These are phyloP conservation scores for Xestia sexstrigata DNA, from an alignment of 2,888 invertebrate genomes.

Conservation along the genomic window DNA sequence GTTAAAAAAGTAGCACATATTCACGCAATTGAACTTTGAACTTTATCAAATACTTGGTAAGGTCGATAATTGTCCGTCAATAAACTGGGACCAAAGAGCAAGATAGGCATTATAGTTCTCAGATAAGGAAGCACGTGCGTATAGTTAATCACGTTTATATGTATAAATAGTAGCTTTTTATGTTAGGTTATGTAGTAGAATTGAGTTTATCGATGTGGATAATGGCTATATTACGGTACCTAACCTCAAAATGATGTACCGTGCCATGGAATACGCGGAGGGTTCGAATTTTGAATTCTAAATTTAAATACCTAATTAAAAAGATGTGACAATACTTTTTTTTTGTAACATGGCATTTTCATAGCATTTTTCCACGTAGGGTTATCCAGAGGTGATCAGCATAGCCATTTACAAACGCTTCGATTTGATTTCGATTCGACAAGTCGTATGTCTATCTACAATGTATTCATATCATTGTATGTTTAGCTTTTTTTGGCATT, in stretches of 20 bases:
- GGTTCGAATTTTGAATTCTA: no score
- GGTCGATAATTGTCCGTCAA: slow-evolving; percentile 38
- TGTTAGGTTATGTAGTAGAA: slow-evolving; percentile 19
- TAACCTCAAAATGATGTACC: neutral
- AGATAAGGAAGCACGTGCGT: slow-evolving; percentile 58
- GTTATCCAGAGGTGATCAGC: no score
- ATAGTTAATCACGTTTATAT: slow-evolving; percentile 43
- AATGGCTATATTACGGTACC: neutral
- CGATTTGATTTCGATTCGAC: no score
- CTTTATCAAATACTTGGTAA: neutral
- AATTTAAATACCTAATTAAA: no score
- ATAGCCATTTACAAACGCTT: no score
- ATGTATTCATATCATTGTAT: no score
- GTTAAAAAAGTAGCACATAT: neutral
- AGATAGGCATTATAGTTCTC: slow-evolving; percentile 15
- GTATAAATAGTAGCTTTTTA: slow-evolving; percentile 22
- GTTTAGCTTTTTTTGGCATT: no score
- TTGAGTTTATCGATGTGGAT: slow-evolving; percentile 23
- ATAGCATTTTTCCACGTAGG: no score
- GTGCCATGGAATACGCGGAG: no score
- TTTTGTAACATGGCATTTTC: no score
- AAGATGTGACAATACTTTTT: no score
- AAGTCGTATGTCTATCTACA: no score
- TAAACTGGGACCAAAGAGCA: slow-evolving; percentile 26
- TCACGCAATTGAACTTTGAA: slow-evolving; percentile 14